These are phyloP conservation scores for Cheilosia soror DNA, from an alignment of 2,888 invertebrate genomes.

Conservation along the genomic window DNA sequence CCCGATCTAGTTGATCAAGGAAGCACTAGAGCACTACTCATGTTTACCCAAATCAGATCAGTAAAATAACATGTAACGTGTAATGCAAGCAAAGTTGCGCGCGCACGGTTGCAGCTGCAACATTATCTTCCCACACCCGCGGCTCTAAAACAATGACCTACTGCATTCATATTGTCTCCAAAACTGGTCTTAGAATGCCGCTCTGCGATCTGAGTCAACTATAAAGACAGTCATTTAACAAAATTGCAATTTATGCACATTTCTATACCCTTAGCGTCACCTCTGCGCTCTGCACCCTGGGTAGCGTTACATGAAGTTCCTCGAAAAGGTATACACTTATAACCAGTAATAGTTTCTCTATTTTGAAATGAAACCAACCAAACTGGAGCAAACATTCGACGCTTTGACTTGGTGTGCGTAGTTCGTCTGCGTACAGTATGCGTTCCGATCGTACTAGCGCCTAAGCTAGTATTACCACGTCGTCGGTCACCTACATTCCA, in stretches of 20 bases:
- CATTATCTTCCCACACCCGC: slow-evolving; percentile 3
- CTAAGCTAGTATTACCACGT: slow-evolving; percentile 16
- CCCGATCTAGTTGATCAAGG: slow-evolving; percentile 59
- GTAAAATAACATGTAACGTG: slow-evolving; percentile 19
- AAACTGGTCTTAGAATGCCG: slow-evolving; percentile 29
- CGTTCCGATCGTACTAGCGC: slow-evolving; percentile 21
- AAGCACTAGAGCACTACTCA: slow-evolving; percentile 49
- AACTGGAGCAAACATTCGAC: slow-evolving; percentile 49
- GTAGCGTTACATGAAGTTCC: slow-evolving; percentile 29
- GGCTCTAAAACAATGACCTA: slow-evolving; percentile 61
- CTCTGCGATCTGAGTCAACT: slow-evolving; percentile 39
- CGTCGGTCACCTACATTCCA: slow-evolving; percentile 69
- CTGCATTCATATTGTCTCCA: slow-evolving; percentile 53
- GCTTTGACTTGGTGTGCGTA: background rate
- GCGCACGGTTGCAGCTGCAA: slow-evolving; percentile 56
- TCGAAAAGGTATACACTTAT: background rate
- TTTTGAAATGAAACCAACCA: slow-evolving; percentile 39
- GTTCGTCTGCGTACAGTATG: slow-evolving; percentile 23
- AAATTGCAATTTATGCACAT: slow-evolving; percentile 31
- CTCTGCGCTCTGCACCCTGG: slow-evolving; percentile 9
- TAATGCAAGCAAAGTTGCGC: slow-evolving; percentile 11
- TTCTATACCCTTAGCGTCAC: slow-evolving; percentile 34
- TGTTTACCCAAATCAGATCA: slow-evolving; percentile 63
- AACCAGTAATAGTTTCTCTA: slow-evolving; percentile 50
- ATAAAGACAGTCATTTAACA: slow-evolving; percentile 39